Evolutionary conservation across 37 sponge, comb jelly and placozoan genomes (phyloP).

Genomic region (Dysidea cf. avara): DNA sequence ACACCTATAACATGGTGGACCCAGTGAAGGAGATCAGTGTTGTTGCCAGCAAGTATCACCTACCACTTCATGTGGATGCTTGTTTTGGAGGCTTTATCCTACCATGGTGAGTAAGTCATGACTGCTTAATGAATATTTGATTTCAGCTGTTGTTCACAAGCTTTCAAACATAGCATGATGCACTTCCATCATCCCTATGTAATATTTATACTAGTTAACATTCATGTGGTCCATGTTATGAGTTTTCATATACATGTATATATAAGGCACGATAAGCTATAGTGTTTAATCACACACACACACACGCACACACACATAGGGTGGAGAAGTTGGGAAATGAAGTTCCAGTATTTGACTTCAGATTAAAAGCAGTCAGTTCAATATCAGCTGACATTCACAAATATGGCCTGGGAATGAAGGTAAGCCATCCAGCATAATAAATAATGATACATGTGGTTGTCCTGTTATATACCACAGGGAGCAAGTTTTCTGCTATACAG

Average conservation of each 20-base stretch:
- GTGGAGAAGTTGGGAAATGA: slow-evolving; percentile 79
- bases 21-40: slow-evolving; percentile 57
- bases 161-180: too few relatives aligned
- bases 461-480: slow-evolving; percentile 47
- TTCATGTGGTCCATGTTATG: not conserved
- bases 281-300: too few relatives aligned
- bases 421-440: not conserved
- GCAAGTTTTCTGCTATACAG: slow-evolving; percentile 82
- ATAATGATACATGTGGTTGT: not conserved
- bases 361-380: slow-evolving; percentile 77
- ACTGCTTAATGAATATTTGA: too few relatives aligned
- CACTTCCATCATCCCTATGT: not conserved
- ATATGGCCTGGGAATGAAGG: slow-evolving; percentile 86
- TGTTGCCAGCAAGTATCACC: slow-evolving; percentile 50
- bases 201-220: too few relatives aligned
- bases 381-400: slow-evolving; percentile 94
- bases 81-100: slow-evolving; percentile 92
- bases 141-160: too few relatives aligned
- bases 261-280: not conserved
- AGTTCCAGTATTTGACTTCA: slow-evolving; percentile 82
- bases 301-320: slow-evolving; percentile 40
- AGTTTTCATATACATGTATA: not conserved
- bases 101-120: slow-evolving; percentile 85
- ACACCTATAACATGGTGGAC: slow-evolving; percentile 84
- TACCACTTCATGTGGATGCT: slow-evolving; percentile 89